These are phyloP conservation scores for Volucella inanis DNA, from an alignment of 2,888 invertebrate species.

Conservation along the genomic window DNA sequence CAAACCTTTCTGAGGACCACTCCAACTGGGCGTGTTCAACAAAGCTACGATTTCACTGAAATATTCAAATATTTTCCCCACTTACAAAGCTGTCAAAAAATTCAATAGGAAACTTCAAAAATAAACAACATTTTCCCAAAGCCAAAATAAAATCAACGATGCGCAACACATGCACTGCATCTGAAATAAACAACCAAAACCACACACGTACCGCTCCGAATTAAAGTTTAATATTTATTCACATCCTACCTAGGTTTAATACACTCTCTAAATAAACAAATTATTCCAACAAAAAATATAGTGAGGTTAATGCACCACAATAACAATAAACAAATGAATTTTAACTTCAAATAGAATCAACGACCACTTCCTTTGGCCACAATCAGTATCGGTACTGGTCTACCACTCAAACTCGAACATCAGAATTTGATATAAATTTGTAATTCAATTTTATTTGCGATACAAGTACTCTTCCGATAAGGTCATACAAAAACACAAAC, in stretches of 20 bases:
- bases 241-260: conserved; percentile 50
- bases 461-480: neutral
- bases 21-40: too few relatives aligned
- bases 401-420: neutral
- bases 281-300: conserved; percentile 1
- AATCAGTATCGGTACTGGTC: neutral
- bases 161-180: neutral
- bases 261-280: conserved; percentile 51
- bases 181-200: too few relatives aligned
- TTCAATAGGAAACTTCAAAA: conserved; percentile 20
- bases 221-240: conserved; percentile 30
- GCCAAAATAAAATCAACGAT: conserved; percentile 17
- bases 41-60: too few relatives aligned
- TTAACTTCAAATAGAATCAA: conserved; percentile 29
- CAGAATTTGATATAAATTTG: too few relatives aligned
- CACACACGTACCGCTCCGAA: neutral
- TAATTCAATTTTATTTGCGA: too few relatives aligned
- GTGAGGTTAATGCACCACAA: conserved; percentile 55
- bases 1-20: too few relatives aligned
- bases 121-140: neutral
- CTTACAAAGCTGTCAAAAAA: neutral
- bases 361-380: too few relatives aligned
- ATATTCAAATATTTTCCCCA: too few relatives aligned
- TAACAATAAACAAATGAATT: conserved; percentile 50
- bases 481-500: neutral